These are phyloP conservation scores for Poecile atricapillus DNA, from an alignment of 2,113 vertebrate genomes.

Conservation along the genomic window DNA sequence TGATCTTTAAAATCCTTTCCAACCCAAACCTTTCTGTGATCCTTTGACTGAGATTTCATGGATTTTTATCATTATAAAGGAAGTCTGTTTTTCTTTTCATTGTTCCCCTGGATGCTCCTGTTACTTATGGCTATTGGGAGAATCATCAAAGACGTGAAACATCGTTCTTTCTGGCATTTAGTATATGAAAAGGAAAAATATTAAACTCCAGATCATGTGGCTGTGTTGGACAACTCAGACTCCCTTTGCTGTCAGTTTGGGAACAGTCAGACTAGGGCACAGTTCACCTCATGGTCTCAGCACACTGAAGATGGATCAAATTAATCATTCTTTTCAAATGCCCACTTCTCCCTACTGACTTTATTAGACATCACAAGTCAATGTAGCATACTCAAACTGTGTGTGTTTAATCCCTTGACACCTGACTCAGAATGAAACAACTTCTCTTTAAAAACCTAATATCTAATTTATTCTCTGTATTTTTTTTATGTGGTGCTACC, in stretches of 20 bases:
- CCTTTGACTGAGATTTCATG: neutral
- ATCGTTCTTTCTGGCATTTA: neutral
- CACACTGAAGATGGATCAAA: neutral
- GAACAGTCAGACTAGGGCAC: neutral
- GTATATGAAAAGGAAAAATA: neutral
- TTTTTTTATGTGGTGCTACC: rapidly evolving
- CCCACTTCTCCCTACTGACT: neutral
- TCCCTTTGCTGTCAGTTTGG: neutral
- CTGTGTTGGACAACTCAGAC: neutral
- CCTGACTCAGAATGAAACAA: neutral
- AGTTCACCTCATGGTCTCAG: neutral
- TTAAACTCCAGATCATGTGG: neutral
- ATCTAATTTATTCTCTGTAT: neutral
- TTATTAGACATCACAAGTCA: neutral
- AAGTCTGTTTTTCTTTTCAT: rapidly evolving
- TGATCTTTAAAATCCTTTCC: neutral
- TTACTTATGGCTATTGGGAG: neutral
- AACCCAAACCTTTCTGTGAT: neutral
- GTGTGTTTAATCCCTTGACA: neutral
- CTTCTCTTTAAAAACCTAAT: neutral
- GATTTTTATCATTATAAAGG: neutral
- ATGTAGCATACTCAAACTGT: neutral
- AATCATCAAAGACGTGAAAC: neutral
- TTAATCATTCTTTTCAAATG: neutral
- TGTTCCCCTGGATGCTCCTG: neutral